Percentiles rank a stretch among this genome's conserved stretches.
Conservation (phyloP, 2,113 vertebrate genomes). For the Cyprinodon brontotheroides region DNA sequence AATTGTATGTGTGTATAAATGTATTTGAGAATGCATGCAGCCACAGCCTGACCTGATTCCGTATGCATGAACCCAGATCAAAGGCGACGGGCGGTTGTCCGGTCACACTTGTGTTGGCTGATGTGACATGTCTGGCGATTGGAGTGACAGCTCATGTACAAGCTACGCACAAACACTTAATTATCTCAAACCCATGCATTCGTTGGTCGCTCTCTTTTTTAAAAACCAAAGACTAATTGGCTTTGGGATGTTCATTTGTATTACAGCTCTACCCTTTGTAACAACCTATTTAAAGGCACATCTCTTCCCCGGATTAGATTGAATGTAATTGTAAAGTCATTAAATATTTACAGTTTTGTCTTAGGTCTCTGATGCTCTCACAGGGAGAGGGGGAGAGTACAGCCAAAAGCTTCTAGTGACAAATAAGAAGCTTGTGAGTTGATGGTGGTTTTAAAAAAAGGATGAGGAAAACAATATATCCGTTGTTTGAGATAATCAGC, state of each 20-base stretch:
- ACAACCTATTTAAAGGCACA: conserved; percentile 53
- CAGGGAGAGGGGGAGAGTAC: conserved; percentile 55
- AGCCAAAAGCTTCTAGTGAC: conserved; percentile 56
- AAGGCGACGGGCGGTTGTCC: conserved; percentile 83
- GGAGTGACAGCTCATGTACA: conserved; percentile 85
- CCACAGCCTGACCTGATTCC: conserved; percentile 81
- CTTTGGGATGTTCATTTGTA: conserved; percentile 40
- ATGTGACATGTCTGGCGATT: conserved; percentile 80
- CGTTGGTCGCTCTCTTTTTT: conserved; percentile 81
- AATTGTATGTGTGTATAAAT: conserved; percentile 34
- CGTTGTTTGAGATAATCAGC: conserved; percentile 65
- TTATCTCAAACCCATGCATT: conserved; percentile 84
- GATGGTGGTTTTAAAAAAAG: conserved; percentile 59
- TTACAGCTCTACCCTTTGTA: not conserved
- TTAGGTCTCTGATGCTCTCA: conserved; percentile 58
- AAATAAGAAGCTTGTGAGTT: conserved; percentile 64
- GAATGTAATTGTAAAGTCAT: conserved; percentile 72
- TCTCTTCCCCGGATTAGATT: conserved; percentile 71
- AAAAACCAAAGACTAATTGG: conserved; percentile 61
- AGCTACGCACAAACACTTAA: conserved; percentile 87
- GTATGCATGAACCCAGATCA: conserved; percentile 82
- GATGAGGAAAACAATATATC: conserved; percentile 58
- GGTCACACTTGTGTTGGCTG: conserved; percentile 64
- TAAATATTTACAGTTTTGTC: conserved; percentile 72
- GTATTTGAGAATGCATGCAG: conserved; percentile 59